Base-by-base conservation (phyloP, 2,888 invertebrate genomes). In the Drosophila sordidula region DNA sequence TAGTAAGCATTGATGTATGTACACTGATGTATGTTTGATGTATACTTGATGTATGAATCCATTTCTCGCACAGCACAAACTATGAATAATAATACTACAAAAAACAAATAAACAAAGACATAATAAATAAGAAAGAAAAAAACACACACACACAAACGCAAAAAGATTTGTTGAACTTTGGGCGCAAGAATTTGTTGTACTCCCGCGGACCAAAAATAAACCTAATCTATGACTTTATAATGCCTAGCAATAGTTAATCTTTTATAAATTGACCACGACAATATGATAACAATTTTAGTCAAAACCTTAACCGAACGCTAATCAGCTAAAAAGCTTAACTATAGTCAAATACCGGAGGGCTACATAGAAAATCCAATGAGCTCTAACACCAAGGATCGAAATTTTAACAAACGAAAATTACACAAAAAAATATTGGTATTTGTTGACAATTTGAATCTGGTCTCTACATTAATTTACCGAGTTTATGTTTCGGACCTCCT, bases 221-320 rank as follows among this genome's bases (percentile, higher is more conserved):
- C n/a, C 32, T 74, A 65, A 74, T 73, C 74, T 59, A 49, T 26
- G 36, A 36, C 25, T 67, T 45, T 34, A 32, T 67, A 38, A 57
- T 38, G 41, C 49, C 56, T 36, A 46, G 70, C 44, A 70, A 61
- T 73, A 52, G 56, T 52, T 73, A 57, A 70, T 74, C 65, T 65
- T 38, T 25, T 6, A 45, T 41, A 39, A 42, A 59, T 59, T 25
- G 8, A 41, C 50, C 44, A 45, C 47, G 45, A 32, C 54, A 68
- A 63, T 47, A 55, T 55, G 72, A 72, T 72, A 70, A 70, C 44
- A 18, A 42, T 26, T 57, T 14, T 16, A 44, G 11, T 29, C 9
- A 42, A 9, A 38, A 45, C 6, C 14, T 5, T 3, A 36, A 9
- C 12, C 9, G 14, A 12, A 36, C 22, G 12, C 26, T 54, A 54